Conservation (phyloP, 2,113 vertebrate species). For the Tachycineta bicolor region DNA sequence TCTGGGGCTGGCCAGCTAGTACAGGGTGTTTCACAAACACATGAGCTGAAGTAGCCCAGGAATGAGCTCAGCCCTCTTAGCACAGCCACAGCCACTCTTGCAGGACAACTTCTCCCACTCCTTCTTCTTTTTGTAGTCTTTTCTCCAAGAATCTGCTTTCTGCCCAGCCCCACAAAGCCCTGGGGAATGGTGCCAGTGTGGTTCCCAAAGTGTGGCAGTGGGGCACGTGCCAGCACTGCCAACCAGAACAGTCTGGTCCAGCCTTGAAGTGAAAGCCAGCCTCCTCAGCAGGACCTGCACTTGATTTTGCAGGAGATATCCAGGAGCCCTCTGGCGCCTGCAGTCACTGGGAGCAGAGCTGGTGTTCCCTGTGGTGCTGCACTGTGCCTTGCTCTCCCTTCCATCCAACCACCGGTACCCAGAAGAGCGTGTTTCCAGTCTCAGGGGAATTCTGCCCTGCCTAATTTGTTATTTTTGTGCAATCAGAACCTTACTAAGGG, state of each 20-base stretch:
- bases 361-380: not conserved
- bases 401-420: not conserved
- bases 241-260: not conserved
- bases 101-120: not conserved
- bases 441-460: not conserved
- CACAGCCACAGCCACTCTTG: not conserved
- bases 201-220: not conserved
- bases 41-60: not conserved
- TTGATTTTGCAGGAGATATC: not conserved
- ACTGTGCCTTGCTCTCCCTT: not conserved
- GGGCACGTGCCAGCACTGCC: accelerated
- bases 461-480: not conserved
- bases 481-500: not conserved
- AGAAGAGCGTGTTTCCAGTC: not conserved
- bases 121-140: not conserved
- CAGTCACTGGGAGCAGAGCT: not conserved
- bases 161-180: not conserved
- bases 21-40: not conserved
- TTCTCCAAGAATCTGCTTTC: not conserved
- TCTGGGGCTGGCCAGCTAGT: not conserved
- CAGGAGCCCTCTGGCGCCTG: accelerated
- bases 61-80: not conserved
- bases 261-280: not conserved
- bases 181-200: not conserved
- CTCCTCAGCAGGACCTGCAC: not conserved